Percentiles rank a stretch among this genome's conserved stretches.
phyloP scores from a whole-genome alignment of 2,797 vertebrate species.

The Onychomys arenicola region DNA sequence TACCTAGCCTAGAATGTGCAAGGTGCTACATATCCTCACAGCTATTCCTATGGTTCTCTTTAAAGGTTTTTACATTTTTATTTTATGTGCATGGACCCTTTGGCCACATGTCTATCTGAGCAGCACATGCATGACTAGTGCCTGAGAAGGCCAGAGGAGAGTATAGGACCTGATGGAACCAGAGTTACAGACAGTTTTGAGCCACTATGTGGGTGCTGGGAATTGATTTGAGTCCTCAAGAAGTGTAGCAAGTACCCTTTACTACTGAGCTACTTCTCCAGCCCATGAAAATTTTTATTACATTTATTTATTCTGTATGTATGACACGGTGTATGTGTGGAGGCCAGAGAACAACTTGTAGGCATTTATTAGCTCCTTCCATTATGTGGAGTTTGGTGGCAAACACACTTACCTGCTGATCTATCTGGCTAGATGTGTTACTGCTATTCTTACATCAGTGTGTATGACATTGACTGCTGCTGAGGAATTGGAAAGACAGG shows the following conservation, averaged over 20 bases:
- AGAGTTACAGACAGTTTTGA: neutral
- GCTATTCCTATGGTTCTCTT: neutral
- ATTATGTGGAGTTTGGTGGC: neutral
- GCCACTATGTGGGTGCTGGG: neutral
- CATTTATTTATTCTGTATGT: neutral
- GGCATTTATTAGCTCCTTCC: neutral
- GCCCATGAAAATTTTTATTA: neutral
- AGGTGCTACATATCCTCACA: neutral
- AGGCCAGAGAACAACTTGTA: neutral
- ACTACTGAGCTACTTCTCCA: neutral
- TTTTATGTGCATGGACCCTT: neutral
- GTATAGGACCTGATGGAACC: neutral
- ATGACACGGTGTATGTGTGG: neutral
- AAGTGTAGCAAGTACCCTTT: neutral
- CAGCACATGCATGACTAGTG: neutral
- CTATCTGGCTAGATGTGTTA: neutral
- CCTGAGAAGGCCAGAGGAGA: neutral
- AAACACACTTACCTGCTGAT: neutral
- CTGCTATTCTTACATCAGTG: neutral
- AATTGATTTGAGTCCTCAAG: neutral
- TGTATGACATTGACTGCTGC: too few relatives aligned
- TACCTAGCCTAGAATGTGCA: neutral
- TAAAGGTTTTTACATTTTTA: neutral
- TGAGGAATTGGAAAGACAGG: neutral
- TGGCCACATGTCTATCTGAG: neutral